A percentile compares a stretch with the other conserved stretches of the same genome.
These are phyloP conservation scores for Mellilla xanthometata DNA, from an alignment of 2,888 invertebrate genomes.

Conservation along the genomic window DNA sequence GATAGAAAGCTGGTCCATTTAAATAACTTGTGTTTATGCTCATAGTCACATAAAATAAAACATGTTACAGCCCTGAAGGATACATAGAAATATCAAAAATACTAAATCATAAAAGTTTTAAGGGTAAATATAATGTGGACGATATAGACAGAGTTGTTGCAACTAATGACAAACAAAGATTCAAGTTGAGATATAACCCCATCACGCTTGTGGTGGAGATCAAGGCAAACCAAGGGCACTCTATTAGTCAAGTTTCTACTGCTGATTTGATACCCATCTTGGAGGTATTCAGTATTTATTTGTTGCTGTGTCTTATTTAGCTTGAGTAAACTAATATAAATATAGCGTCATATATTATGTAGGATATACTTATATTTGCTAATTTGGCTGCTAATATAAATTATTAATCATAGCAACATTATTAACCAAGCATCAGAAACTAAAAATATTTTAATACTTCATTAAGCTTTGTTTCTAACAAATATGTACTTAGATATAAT, in stretches of 20 bases:
- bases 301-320: no score
- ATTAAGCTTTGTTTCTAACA: no score
- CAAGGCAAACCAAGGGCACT: conserved; percentile 92
- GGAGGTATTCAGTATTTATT: conserved; percentile 42
- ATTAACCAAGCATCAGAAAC: no score
- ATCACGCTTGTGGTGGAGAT: conserved; percentile 80
- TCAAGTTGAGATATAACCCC: conserved; percentile 74
- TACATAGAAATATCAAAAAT: conserved; percentile 85
- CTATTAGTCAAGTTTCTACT: conserved; percentile 72
- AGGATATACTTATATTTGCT: no score
- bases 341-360: no score
- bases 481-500: no score
- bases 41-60: not conserved
- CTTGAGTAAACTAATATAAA: no score
- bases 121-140: conserved; percentile 64
- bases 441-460: no score
- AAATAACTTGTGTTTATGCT: no score
- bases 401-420: no score
- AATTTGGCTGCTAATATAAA: no score
- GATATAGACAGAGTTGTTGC: conserved; percentile 85
- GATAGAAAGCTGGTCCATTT: no score
- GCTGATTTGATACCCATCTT: conserved; percentile 61
- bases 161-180: conserved; percentile 88
- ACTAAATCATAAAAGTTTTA: conserved; percentile 74
- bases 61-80: conserved; percentile 82